Percentiles rank a stretch among this genome's conserved stretches.
These are phyloP conservation scores for Thaumetopoea pityocampa DNA, from an alignment of 1,140 invertebrate genomes.

Conservation along the genomic window DNA sequence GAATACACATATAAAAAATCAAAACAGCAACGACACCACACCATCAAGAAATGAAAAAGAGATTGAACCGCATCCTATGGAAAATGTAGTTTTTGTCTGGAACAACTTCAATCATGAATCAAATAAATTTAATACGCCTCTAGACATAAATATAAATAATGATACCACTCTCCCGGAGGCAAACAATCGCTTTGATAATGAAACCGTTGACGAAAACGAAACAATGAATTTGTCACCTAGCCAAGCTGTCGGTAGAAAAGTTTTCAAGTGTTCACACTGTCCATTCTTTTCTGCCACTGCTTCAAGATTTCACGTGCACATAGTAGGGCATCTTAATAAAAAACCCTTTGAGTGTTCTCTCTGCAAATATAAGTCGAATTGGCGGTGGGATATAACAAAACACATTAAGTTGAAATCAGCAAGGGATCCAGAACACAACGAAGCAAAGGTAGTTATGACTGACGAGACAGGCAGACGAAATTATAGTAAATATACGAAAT, in stretches of 20 bases:
- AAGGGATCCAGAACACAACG: slow-evolving; percentile 86
- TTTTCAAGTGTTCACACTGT: slow-evolving; percentile 94
- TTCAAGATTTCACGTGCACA: slow-evolving; percentile 94
- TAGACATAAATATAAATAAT: slow-evolving; percentile 66
- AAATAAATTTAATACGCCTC: slow-evolving; percentile 57
- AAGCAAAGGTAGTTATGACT: slow-evolving; percentile 90
- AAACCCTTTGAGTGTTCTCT: slow-evolving; percentile 96
- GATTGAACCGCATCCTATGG: slow-evolving; percentile 80
- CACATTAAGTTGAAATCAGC: slow-evolving; percentile 93
- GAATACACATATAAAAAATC: slow-evolving; percentile 40
- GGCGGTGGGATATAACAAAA: slow-evolving; percentile 97
- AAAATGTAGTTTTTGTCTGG: slow-evolving; percentile 87
- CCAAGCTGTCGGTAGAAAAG: slow-evolving; percentile 76
- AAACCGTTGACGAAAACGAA: slow-evolving; percentile 62
- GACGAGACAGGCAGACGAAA: slow-evolving; percentile 93
- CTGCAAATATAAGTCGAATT: slow-evolving; percentile 94
- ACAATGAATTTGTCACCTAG: slow-evolving; percentile 65
- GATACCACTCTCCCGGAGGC: slow-evolving; percentile 57
- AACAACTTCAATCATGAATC: slow-evolving; percentile 74
- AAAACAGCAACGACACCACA: slow-evolving; percentile 45
- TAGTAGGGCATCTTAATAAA: slow-evolving; percentile 93
- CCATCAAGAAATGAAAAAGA: slow-evolving; percentile 49
- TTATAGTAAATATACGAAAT: slow-evolving; percentile 94
- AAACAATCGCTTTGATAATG: slow-evolving; percentile 42
- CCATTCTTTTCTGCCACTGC: slow-evolving; percentile 93